Evolutionary conservation across 2,797 vertebrate genomes (phyloP).

Genomic region (Pteronotus mesoamericanus): DNA sequence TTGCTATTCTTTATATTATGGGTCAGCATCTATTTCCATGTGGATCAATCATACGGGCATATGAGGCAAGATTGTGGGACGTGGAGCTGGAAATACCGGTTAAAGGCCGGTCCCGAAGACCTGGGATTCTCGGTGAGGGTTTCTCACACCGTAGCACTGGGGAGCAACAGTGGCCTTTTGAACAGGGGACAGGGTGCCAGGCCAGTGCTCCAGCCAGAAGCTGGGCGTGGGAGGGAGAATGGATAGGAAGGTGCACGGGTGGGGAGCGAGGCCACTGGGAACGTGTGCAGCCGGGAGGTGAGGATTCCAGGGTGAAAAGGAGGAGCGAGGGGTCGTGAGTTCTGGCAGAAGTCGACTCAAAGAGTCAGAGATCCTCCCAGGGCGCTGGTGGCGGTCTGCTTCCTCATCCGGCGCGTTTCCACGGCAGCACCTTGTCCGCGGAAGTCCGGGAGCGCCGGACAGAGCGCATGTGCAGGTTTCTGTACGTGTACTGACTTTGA

Average conservation of each 20-base stretch:
- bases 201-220: neutral
- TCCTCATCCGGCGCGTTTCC: neutral
- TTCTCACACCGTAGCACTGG: neutral
- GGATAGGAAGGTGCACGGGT: rapidly evolving
- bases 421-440: neutral
- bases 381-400: rapidly evolving
- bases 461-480: neutral
- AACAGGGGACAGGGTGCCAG: rapidly evolving
- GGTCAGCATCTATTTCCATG: neutral
- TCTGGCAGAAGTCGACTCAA: too few relatives aligned
- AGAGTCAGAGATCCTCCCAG: neutral
- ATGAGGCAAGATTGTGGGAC: neutral
- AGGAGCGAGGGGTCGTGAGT: neutral
- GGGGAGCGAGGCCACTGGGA: neutral
- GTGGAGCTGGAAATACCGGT: neutral
- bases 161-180: neutral
- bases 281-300: too few relatives aligned
- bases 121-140: neutral
- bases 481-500: too few relatives aligned
- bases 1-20: neutral
- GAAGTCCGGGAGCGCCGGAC: neutral
- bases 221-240: too few relatives aligned
- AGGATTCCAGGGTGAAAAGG: neutral
- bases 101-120: neutral
- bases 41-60: neutral